These are phyloP conservation scores for Drymonia ruficornis DNA, from an alignment of 2,888 invertebrate species.

Conservation along the genomic window DNA sequence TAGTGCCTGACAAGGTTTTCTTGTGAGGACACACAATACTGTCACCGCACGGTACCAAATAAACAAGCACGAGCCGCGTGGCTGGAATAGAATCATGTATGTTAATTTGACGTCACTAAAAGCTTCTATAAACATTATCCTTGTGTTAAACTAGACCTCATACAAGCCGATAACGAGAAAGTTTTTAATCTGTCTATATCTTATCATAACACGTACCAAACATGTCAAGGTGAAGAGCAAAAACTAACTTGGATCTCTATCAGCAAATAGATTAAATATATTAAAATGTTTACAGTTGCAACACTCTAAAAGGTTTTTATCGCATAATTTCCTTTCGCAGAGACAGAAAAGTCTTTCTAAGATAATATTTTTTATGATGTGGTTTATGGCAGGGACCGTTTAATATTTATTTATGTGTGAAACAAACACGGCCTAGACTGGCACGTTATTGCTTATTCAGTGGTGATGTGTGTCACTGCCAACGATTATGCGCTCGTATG, in stretches of 20 bases:
- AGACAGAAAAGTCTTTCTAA: slow-evolving; percentile 1
- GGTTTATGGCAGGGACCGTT: slow-evolving; percentile 47
- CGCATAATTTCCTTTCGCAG: not conserved
- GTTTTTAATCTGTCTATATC: slow-evolving; percentile 1
- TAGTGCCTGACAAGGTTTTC: slow-evolving; percentile 11
- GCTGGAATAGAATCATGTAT: not conserved
- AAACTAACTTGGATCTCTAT: not conserved
- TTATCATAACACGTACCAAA: not conserved
- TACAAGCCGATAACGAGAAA: not conserved
- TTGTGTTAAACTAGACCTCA: not conserved
- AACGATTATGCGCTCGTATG: slow-evolving; percentile 66
- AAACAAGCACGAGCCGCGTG: not conserved
- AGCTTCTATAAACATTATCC: slow-evolving; percentile 31
- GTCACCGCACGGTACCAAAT: not conserved
- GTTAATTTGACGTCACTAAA: slow-evolving; percentile 36
- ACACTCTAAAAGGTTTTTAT: not conserved
- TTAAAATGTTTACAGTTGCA: not conserved
- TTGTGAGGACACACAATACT: slow-evolving; percentile 6
- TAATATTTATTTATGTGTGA: slow-evolving; percentile 63
- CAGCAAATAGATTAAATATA: not conserved
- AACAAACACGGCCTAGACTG: slow-evolving; percentile 57
- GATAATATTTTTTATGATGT: slow-evolving; percentile 2
- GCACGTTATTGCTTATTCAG: slow-evolving; percentile 64
- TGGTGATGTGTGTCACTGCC: slow-evolving; percentile 73
- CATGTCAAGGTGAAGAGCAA: not conserved